Conservation (phyloP, 2,113 vertebrate species). For the Pluvianellus socialis region DNA sequence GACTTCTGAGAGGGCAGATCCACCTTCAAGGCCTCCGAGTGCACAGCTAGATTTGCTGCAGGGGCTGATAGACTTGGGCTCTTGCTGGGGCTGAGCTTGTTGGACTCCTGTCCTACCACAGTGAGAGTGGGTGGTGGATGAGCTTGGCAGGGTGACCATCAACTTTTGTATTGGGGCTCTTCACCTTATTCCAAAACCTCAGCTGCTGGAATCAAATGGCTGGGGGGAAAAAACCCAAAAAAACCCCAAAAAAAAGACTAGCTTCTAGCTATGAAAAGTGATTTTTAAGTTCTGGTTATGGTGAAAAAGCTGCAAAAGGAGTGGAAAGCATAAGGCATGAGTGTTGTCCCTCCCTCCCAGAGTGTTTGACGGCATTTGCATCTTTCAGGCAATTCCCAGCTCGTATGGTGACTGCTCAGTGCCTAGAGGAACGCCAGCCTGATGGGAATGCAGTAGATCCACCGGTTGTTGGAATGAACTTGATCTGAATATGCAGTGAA, state of each 20-base stretch:
- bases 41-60: neutral
- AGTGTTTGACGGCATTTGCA: neutral
- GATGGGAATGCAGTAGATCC: neutral
- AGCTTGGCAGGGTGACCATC: neutral
- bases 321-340: neutral
- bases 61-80: neutral
- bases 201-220: neutral
- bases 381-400: neutral
- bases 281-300: neutral
- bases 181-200: neutral
- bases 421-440: neutral
- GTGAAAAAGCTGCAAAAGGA: neutral
- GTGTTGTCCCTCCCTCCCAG: neutral
- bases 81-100: neutral
- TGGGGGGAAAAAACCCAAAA: neutral
- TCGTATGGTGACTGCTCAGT: neutral
- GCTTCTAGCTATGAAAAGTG: neutral
- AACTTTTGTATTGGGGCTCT: accelerated
- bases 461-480: neutral
- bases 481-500: neutral
- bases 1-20: neutral
- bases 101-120: neutral
- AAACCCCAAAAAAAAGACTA: too few relatives aligned
- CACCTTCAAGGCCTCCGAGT: neutral
- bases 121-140: neutral